Base-by-base conservation (phyloP, 2,888 invertebrate genomes). In the Tipula vernalis region DNA sequence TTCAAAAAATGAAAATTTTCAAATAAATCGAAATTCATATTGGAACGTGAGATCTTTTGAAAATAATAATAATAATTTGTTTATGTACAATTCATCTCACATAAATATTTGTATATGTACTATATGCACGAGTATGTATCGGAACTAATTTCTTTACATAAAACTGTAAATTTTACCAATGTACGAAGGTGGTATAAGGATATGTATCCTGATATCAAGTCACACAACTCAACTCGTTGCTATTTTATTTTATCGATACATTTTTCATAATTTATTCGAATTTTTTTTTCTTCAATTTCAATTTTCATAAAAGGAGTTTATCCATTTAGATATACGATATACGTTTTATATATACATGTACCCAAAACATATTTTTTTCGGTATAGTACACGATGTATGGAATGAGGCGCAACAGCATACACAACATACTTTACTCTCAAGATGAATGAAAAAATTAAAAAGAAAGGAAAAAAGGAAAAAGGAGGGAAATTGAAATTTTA, bases 1-100 rank as follows among this genome's bases (percentile, higher is more conserved):
- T 71, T 71, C 71, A 71, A 18, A 71, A 71, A 71, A 71, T 71
- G 71, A 71, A 71, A 71, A 71, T 71, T 71, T 71, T 28, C 71
- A 71, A 71, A 71, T 71, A 71, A 71, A 71, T 71, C 71, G 71
- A 71, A 71, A 71, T 71, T 71, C 71, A 71, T 71, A 71, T 71
- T 28, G 71, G 28, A 71, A 71, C 71, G 71, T 71, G 71, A 71
- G 71, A 28, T 71, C 71, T 71, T 28, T 8, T 71, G 10, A 28
- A 71, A 51, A 57, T 57, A 57, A 5, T 51, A 51, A 71, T 71
- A 71, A 71, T 71, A 71, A 71, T 71, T 71, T 71, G 71, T 71
- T 71, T 71, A 71, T 71, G 71, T 71, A 71, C 71, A 71, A 71
- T 71, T 28, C 28, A 71, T 71, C 71, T 71, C 71, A 71, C 71